These are phyloP conservation scores for Nebria brevicollis DNA, from an alignment of 2,888 invertebrate genomes.

Conservation along the genomic window DNA sequence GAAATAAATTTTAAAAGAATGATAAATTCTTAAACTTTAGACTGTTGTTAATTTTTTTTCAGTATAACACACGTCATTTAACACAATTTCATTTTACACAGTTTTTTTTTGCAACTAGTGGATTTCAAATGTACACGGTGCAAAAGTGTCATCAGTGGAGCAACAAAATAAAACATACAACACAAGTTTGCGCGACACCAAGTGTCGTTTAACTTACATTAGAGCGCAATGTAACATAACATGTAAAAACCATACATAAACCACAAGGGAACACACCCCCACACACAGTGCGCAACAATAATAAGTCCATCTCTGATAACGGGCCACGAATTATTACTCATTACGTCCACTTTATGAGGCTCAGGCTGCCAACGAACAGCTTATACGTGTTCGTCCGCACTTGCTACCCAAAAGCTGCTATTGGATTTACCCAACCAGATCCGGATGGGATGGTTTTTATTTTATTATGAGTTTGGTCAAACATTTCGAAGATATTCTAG, in stretches of 20 bases:
- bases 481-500: too few relatives aligned
- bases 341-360: constrained; percentile 57
- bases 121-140: neutral
- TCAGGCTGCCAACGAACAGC: constrained; percentile 19
- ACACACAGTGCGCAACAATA: constrained; percentile 34
- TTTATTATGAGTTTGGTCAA: neutral
- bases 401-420: neutral
- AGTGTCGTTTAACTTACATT: neutral
- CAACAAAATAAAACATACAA: neutral
- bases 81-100: neutral
- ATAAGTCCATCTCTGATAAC: constrained; percentile 53
- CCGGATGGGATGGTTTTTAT: neutral
- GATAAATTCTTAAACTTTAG: too few relatives aligned
- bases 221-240: neutral
- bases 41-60: too few relatives aligned
- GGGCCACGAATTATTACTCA: constrained; percentile 57
- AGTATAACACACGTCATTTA: too few relatives aligned
- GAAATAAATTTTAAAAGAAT: too few relatives aligned
- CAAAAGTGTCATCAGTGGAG: neutral
- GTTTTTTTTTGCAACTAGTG: neutral
- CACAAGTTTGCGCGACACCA: neutral
- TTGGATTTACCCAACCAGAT: neutral
- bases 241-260: neutral
- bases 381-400: constrained; percentile 3
- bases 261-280: neutral